Conservation (phyloP, 2,797 vertebrate genomes). For the Molothrus aeneus region DNA sequence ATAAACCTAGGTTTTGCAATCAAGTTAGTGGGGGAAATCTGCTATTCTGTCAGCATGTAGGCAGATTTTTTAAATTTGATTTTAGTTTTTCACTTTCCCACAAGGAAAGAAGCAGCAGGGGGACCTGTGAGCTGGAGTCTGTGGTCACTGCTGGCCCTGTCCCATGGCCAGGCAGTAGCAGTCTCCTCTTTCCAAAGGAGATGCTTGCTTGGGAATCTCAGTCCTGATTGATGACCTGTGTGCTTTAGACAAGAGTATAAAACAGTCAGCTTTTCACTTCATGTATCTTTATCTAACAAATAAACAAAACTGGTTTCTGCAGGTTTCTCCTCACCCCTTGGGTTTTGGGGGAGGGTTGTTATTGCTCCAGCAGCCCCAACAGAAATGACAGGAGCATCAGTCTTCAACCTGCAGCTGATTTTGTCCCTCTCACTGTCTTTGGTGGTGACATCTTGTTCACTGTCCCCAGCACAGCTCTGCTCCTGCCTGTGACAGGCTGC, state of each 20-base stretch:
- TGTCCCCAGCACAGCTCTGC: neutral
- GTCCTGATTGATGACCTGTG: neutral
- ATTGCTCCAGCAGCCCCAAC: neutral
- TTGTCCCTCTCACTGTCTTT: neutral
- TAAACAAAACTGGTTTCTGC: neutral
- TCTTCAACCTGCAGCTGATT: neutral
- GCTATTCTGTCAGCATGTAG: neutral
- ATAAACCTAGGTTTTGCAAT: neutral
- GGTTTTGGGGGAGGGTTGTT: neutral
- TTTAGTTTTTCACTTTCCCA: neutral
- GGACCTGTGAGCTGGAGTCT: neutral
- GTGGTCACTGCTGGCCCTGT: neutral
- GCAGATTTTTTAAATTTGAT: fast-evolving
- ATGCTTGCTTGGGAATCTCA: neutral
- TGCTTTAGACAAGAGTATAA: neutral
- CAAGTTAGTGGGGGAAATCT: neutral
- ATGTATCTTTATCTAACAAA: slow-evolving; percentile 18
- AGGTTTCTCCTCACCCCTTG: neutral
- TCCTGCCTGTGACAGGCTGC: neutral
- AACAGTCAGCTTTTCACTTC: neutral
- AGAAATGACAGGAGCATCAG: neutral
- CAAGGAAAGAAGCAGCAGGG: neutral
- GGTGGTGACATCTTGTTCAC: fast-evolving
- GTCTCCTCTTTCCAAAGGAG: neutral
- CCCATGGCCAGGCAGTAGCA: neutral